Evolutionary conservation across 2,888 invertebrate species (phyloP).

Genomic region (Noctua janthe): DNA sequence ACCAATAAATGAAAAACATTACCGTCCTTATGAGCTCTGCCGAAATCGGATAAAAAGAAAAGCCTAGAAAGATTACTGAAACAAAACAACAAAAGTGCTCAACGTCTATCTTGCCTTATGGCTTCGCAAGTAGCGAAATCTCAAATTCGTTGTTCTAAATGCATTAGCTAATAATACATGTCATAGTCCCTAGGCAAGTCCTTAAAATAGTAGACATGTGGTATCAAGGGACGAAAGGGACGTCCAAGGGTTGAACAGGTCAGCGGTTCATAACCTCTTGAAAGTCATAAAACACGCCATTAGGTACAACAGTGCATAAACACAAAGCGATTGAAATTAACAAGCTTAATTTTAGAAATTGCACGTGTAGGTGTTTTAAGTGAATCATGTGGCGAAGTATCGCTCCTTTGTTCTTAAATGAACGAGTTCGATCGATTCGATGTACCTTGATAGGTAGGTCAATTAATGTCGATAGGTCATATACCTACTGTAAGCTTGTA

Average conservation of each 20-base stretch:
- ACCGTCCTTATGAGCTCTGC: background rate
- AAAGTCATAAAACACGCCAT: constrained; percentile 44
- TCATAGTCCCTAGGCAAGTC: background rate
- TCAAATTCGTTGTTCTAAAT: background rate
- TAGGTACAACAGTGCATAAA: constrained; percentile 24
- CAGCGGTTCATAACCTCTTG: constrained; percentile 49
- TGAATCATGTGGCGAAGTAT: constrained; percentile 22
- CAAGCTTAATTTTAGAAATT: constrained; percentile 44
- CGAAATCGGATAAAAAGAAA: background rate
- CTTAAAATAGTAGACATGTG: constrained; percentile 7
- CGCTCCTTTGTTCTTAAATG: constrained; percentile 49
- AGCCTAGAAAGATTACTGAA: background rate
- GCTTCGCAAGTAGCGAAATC: background rate
- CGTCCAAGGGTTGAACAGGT: constrained; percentile 37
- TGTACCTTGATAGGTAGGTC: constrained; percentile 4
- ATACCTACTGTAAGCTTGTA: background rate
- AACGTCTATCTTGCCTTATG: background rate
- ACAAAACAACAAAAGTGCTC: background rate
- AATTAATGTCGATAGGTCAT: background rate
- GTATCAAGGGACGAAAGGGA: constrained; percentile 23
- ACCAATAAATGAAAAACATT: background rate
- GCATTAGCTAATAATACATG: background rate
- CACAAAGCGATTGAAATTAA: constrained; percentile 34
- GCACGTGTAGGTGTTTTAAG: constrained; percentile 33
- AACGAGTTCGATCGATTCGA: constrained; percentile 17